Conservation (phyloP, 2,113 vertebrate species). For the Colius striatus region DNA sequence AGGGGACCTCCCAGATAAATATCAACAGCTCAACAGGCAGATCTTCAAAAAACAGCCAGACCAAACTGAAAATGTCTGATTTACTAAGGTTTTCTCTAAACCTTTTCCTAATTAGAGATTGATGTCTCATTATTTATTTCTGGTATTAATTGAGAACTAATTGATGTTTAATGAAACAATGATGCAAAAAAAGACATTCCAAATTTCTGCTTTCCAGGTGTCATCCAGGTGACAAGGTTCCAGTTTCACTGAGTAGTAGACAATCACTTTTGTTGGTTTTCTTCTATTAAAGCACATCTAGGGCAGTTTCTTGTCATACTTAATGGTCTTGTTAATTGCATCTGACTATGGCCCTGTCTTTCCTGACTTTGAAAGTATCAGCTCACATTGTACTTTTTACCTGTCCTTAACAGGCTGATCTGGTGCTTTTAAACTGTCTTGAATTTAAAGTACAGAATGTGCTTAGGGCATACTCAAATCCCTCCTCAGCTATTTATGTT, state of each 20-base stretch:
- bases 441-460: neutral
- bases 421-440: neutral
- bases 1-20: neutral
- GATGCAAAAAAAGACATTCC: neutral
- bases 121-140: neutral
- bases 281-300: neutral
- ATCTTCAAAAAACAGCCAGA: neutral
- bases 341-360: neutral
- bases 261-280: neutral
- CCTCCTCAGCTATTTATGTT: rapidly evolving
- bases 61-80: neutral
- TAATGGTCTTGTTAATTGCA: neutral
- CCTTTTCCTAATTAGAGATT: neutral
- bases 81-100: neutral
- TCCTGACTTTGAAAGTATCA: neutral
- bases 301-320: neutral
- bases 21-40: neutral
- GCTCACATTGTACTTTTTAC: neutral
- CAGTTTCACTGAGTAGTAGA: neutral
- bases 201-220: neutral
- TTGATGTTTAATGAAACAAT: neutral
- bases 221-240: neutral
- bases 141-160: neutral
- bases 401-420: neutral
- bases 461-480: neutral